Evolutionary conservation across 2,888 invertebrate species (phyloP), one percentile per base, ranked within the genome.

Genomic region (Tetropium fuscum): DNA sequence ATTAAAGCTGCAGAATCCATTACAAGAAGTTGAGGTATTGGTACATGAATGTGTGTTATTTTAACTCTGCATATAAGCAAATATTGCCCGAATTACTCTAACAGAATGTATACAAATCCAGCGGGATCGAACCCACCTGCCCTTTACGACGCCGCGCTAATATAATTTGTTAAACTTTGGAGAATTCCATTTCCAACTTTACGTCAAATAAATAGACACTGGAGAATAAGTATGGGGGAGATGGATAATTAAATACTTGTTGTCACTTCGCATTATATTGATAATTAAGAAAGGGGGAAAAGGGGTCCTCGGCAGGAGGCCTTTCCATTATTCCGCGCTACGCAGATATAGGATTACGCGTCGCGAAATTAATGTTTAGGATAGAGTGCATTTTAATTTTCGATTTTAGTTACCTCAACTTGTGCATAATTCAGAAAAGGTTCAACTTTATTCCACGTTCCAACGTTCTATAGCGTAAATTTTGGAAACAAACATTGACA

Each of bases 241-340:
- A 36, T 16, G 34, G 48, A 22, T 48, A 48, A 48, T 48, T 48
- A 48, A 48, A 48, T 48, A 48, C 48, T 48, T 48, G 47, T 48
- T 48, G 48, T 48, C 48, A 36, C 36, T 36, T 20, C 13, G 16
- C 20, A 20, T 48, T 48, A 48, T 36, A 36, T 48, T 19, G 22
- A 36, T 48, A 48, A 48, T 48, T 48, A 48, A 19, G 48, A 36
- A 48, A 48, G 36, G 36, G 48, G 48, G 10, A 36, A 32, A 22
- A 36, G 48, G 11, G n/a, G 22, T 13, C n/a, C 48, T 48, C 25
- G 10, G 22, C 13, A 1, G n/a, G 27, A 44, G 44, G 20, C 8
- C 16, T 6, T 25, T 27, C n/a, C 25, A 25, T 27, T 44, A 34
- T 15, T 44, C 27, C n/a, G 30, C 18, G 30, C 30, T 19, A 32